Evolutionary conservation across 2,888 invertebrate species (phyloP).

Genomic region (Plebejus melissa): DNA sequence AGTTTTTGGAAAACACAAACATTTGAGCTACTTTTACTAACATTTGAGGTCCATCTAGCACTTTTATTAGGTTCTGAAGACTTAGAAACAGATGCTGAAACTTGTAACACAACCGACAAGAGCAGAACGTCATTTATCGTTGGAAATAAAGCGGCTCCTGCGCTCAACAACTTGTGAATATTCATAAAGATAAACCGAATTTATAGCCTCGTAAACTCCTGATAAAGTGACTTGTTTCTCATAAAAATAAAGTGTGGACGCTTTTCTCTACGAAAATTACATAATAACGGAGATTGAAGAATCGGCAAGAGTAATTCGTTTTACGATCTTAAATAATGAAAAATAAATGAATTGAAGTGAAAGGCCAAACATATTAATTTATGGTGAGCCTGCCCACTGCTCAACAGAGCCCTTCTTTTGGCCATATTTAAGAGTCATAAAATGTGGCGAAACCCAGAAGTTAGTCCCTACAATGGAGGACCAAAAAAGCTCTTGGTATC

Average conservation of each 20-base stretch:
- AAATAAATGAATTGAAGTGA: too few relatives aligned
- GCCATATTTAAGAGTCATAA: too few relatives aligned
- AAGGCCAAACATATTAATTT: too few relatives aligned
- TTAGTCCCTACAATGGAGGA: too few relatives aligned
- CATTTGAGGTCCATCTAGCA: background rate
- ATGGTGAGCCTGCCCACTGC: too few relatives aligned
- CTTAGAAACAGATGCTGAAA: background rate
- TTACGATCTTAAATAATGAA: background rate
- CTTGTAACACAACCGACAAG: conserved; percentile 8
- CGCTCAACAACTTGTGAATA: conserved; percentile 52
- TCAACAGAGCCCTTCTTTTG: too few relatives aligned
- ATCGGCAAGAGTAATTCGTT: background rate
- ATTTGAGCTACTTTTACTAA: background rate
- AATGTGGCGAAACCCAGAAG: too few relatives aligned
- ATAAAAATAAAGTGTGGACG: conserved; percentile 5
- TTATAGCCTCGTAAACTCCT: conserved; percentile 62
- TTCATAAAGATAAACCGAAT: conserved; percentile 71
- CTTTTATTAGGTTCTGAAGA: background rate
- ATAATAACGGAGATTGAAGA: background rate
- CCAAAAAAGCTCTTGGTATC: too few relatives aligned
- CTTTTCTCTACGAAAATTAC: background rate
- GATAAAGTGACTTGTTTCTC: conserved; percentile 56
- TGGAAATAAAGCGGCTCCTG: conserved; percentile 36
- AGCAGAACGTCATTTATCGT: conserved; percentile 27
- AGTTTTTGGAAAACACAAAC: background rate